A percentile compares a stretch with the other conserved stretches of the same genome.
phyloP scores from a whole-genome alignment of 2,113 vertebrate species.

The Lophius piscatorius region DNA sequence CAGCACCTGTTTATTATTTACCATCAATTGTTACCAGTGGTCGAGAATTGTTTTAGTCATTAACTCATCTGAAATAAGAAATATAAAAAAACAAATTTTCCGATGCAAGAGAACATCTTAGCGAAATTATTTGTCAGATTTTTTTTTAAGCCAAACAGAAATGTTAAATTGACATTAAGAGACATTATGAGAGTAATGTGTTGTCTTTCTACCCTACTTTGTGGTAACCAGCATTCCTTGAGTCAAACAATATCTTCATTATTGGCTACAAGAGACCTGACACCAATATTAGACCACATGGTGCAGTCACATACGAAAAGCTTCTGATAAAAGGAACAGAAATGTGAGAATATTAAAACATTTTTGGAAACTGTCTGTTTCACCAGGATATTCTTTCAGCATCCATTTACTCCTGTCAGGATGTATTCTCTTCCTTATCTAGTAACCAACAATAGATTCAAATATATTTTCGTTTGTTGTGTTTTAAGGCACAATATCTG shows the following conservation, averaged over 20 bases:
- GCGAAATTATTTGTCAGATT: neutral
- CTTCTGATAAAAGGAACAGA: neutral
- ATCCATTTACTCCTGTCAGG: conserved; percentile 5
- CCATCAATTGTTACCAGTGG: too few species aligned
- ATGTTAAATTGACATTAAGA: conserved; percentile 1
- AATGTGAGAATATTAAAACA: neutral
- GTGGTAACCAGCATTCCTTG: neutral
- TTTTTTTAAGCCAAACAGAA: neutral
- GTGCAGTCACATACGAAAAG: neutral
- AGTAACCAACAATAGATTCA: neutral
- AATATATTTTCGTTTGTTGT: neutral
- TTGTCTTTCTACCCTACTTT: neutral
- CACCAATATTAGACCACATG: neutral
- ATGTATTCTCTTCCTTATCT: neutral
- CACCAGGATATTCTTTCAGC: neutral
- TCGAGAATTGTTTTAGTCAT: too few species aligned
- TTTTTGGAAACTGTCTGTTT: too few species aligned
- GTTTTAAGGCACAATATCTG: neutral
- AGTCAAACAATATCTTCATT: too few species aligned
- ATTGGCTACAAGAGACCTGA: too few species aligned
- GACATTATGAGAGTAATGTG: neutral
- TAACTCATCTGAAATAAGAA: too few species aligned
- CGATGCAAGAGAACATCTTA: neutral
- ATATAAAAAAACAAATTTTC: too few species aligned
- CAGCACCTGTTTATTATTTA: too few species aligned